Evolutionary conservation across 2,888 invertebrate genomes (phyloP).

Genomic region (Microctonus aethiopoides): DNA sequence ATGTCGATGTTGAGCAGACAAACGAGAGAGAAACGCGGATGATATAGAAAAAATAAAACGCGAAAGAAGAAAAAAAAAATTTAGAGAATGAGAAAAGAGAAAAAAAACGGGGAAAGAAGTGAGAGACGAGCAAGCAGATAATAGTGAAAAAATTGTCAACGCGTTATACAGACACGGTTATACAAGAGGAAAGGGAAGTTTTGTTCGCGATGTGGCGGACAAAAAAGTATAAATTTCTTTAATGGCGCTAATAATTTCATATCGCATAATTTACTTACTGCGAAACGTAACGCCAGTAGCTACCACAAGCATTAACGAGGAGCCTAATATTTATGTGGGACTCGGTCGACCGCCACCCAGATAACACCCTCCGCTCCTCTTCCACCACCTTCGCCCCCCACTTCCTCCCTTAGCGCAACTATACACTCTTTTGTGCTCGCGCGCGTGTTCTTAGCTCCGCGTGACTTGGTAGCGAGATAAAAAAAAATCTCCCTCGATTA

Average conservation of each 20-base stretch:
- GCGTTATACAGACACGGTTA: conserved; percentile 34
- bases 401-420: conserved; percentile 41
- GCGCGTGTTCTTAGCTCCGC: conserved; percentile 35
- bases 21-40: conserved; percentile 22
- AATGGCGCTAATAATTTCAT: conserved; percentile 68
- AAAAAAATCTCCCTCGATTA: conserved; percentile 45
- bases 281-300: conserved; percentile 68
- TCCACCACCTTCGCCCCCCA: conserved; percentile 39
- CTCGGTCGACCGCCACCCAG: conserved; percentile 64
- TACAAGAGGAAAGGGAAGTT: conserved; percentile 41
- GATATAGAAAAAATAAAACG: background rate
- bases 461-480: conserved; percentile 45
- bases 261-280: conserved; percentile 68
- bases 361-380: conserved; percentile 62
- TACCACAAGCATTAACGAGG: conserved; percentile 67
- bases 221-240: conserved; percentile 67
- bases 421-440: conserved; percentile 36
- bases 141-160: conserved; percentile 51
- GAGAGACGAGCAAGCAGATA: conserved; percentile 39
- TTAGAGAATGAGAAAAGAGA: conserved; percentile 29
- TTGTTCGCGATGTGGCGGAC: conserved; percentile 40
- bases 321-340: conserved; percentile 67
- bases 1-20: conserved; percentile 28
- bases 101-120: conserved; percentile 28
- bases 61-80: conserved; percentile 25